phyloP scores from a whole-genome alignment of 2,888 invertebrate genomes.

The Prosapia bicincta region DNA sequence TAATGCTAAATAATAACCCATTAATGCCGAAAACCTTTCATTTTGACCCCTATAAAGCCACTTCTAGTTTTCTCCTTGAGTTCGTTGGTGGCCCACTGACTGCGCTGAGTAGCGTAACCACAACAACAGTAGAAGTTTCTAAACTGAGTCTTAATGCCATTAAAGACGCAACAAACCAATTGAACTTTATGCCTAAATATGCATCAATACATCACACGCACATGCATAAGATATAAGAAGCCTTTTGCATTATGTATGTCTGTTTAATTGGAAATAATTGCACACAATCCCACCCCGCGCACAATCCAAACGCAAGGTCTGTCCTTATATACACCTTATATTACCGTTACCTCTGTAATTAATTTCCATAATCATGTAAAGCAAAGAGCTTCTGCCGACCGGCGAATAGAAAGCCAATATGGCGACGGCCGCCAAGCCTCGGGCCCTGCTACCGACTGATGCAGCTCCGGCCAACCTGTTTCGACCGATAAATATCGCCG shows the following conservation, averaged over 20 bases:
- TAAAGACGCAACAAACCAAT: background rate
- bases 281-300: background rate
- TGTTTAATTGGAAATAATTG: background rate
- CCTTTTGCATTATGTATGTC: background rate
- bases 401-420: background rate
- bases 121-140: too few species aligned
- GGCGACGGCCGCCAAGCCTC: background rate
- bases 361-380: background rate
- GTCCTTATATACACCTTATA: background rate
- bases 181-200: background rate
- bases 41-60: too few species aligned
- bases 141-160: background rate
- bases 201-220: background rate
- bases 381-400: background rate
- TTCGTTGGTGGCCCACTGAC: too few species aligned
- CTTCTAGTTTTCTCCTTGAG: too few species aligned
- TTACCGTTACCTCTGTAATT: background rate
- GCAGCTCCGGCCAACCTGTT: background rate
- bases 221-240: background rate
- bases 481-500: slow-evolving; percentile 4
- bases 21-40: too few species aligned
- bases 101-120: too few species aligned
- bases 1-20: too few species aligned
- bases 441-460: background rate
- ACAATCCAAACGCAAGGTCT: background rate